phyloP scores from a whole-genome alignment of 2,888 invertebrate species.

The Xylophagus ater region DNA sequence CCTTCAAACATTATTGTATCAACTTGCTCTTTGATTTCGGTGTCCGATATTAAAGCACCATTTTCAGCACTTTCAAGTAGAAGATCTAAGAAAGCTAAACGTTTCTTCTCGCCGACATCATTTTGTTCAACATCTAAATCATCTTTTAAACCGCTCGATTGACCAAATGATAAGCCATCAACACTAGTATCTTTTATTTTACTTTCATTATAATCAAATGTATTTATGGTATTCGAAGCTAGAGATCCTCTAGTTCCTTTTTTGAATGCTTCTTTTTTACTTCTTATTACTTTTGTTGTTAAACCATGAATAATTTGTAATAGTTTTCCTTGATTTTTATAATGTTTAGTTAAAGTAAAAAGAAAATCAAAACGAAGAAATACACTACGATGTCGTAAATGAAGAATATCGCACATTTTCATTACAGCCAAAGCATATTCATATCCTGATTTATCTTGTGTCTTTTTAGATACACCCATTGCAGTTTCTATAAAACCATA shows the following conservation, averaged over 20 bases:
- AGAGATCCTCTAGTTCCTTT: slow-evolving; percentile 42
- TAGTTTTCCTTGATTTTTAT: slow-evolving; percentile 61
- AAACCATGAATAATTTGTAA: slow-evolving; percentile 67
- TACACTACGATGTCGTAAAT: slow-evolving; percentile 67
- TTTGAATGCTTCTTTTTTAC: slow-evolving; percentile 64
- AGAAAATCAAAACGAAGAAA: slow-evolving; percentile 68
- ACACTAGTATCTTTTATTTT: slow-evolving; percentile 35
- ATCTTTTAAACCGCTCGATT: slow-evolving; percentile 61
- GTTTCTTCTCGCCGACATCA: slow-evolving; percentile 69
- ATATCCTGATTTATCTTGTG: slow-evolving; percentile 69
- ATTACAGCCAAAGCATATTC: slow-evolving; percentile 82
- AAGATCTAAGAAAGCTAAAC: slow-evolving; percentile 78
- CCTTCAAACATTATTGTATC: slow-evolving; percentile 83
- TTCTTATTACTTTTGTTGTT: slow-evolving; percentile 65
- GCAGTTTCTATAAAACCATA: slow-evolving; percentile 57
- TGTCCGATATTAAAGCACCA: slow-evolving; percentile 57
- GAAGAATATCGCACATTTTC: slow-evolving; percentile 81
- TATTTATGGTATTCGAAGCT: slow-evolving; percentile 28
- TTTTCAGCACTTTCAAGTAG: slow-evolving; percentile 68
- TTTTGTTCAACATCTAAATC: slow-evolving; percentile 65
- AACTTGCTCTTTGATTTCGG: slow-evolving; percentile 73
- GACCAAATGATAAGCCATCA: slow-evolving; percentile 60
- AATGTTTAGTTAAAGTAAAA: slow-evolving; percentile 65
- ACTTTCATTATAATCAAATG: slow-evolving; percentile 20
- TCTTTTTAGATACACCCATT: slow-evolving; percentile 76